Percentiles rank a stretch among this genome's conserved stretches.
Evolutionary conservation across 2,797 vertebrate species (phyloP).

Genomic region (Peromyscus melanophrys): DNA sequence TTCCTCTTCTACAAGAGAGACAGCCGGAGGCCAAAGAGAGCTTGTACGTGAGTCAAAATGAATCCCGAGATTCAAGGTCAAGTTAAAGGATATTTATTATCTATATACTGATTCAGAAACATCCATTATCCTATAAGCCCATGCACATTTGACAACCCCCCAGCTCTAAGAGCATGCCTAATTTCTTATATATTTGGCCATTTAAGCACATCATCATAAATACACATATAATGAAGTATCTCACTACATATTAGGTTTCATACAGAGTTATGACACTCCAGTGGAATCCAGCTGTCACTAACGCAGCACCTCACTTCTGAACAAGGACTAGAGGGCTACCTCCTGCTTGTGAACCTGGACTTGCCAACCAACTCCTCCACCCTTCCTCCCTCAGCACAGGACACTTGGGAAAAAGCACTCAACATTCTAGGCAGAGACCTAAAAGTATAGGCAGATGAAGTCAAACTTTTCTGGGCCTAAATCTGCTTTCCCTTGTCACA

Average conservation of each 20-base stretch:
- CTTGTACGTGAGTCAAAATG: background rate
- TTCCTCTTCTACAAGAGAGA: background rate
- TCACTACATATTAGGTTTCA: constrained; percentile 12
- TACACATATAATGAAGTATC: background rate
- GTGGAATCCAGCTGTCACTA: constrained; percentile 15
- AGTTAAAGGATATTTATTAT: background rate
- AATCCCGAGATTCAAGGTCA: constrained; percentile 10
- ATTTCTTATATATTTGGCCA: constrained; percentile 26
- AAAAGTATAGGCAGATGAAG: background rate
- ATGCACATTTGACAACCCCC: background rate
- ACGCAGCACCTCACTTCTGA: constrained; percentile 24
- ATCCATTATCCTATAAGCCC: background rate
- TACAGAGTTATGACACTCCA: background rate
- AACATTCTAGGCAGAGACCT: constrained; percentile 33
- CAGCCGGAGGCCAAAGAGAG: background rate
- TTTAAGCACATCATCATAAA: background rate
- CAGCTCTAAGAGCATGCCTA: background rate
- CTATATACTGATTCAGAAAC: background rate
- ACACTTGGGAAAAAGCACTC: background rate
- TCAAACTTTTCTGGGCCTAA: constrained; percentile 17
- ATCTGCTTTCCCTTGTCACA: constrained; percentile 47
- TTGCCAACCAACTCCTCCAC: background rate
- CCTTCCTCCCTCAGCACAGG: background rate
- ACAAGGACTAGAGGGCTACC: background rate
- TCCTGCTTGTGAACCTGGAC: background rate